These are phyloP conservation scores for Drosophila mauritiana DNA, from an alignment of 1,140 invertebrate genomes.

Conservation along the genomic window DNA sequence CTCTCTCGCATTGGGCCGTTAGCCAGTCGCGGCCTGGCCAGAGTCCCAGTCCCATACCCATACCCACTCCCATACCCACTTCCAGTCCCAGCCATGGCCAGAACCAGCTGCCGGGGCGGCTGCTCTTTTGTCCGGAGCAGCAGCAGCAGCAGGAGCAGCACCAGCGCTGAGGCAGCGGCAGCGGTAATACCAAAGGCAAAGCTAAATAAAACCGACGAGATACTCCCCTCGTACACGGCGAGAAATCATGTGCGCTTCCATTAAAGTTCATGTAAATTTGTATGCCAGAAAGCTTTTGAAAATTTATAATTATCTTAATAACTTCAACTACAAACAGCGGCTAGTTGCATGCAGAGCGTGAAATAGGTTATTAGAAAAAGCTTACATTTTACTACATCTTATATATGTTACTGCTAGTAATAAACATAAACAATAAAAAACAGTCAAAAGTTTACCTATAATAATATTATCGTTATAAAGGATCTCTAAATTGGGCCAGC, in stretches of 20 bases:
- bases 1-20: constrained; percentile 79
- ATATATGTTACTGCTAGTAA: too few species aligned
- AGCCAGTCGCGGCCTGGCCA: constrained; percentile 62
- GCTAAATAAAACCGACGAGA: constrained; percentile 53
- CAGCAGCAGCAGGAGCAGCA: constrained; percentile 10
- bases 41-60: constrained; percentile 22
- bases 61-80: neutral
- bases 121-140: constrained; percentile 68
- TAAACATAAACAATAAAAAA: too few species aligned
- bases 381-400: too few species aligned
- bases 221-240: constrained; percentile 32
- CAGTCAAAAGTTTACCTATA: too few species aligned
- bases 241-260: constrained; percentile 10
- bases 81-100: constrained; percentile 44
- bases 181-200: constrained; percentile 35
- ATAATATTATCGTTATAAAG: too few species aligned
- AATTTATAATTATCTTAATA: neutral
- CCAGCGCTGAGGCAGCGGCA: constrained; percentile 5
- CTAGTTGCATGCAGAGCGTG: too few species aligned
- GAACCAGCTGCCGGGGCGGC: constrained; percentile 59
- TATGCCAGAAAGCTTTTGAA: neutral
- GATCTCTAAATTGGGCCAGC: too few species aligned
- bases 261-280: neutral
- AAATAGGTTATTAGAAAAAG: too few species aligned
- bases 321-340: neutral